Evolutionary conservation across 2,888 invertebrate genomes (phyloP), one percentile per base, ranked within the genome.

Genomic region (Masnerella sp.): DNA sequence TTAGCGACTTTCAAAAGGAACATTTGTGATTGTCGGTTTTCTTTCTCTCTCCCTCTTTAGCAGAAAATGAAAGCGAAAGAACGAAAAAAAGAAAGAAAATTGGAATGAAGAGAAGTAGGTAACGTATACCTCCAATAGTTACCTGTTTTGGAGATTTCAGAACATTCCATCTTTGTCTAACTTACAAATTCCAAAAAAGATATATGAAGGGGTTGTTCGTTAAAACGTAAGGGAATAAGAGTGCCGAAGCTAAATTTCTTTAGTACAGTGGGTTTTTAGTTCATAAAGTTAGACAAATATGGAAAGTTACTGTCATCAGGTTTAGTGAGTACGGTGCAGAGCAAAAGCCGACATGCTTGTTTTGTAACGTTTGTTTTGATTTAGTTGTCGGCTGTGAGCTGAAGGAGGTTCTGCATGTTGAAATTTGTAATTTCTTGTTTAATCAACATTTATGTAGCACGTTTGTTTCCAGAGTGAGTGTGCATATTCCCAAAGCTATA

Each of bases 21-120:
- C 73, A 73, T 68, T 73, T 64, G 68, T 68, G 73, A 73, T 73
- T 68, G 73, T 73, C 73, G 73, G 68, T 68, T 62, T 38, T 43
- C 47, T 54, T 56, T 56, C 54, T 47, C 40, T 28, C 17, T 64
- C 64, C 47, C 20, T 49, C 15, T 65, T 56, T 40, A 43, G 54
- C 65, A 45, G 51, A 61, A 42, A n/a, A 34, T 42, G 22, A 30
- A 20, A 8, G 17, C 0, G 22, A 45, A 22, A 20, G 18, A 45
- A 22, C 34, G 12, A 1, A 7, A 40, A 43, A 28, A 42, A 43
- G n/a, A 5, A 51, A 14, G 2, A 15, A 20, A 9, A 42, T n/a
- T n/a, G n/a, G n/a, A n/a, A n/a, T n/a, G n/a, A 17, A 32, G 9
- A 30, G 22, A 9, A 2, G 51, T 47, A 58, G 67, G 67, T 67